Percentiles rank a stretch among this genome's conserved stretches.
These are phyloP conservation scores for Coregonus ussuriensis DNA, from an alignment of 2,797 vertebrate species.

Conservation along the genomic window DNA sequence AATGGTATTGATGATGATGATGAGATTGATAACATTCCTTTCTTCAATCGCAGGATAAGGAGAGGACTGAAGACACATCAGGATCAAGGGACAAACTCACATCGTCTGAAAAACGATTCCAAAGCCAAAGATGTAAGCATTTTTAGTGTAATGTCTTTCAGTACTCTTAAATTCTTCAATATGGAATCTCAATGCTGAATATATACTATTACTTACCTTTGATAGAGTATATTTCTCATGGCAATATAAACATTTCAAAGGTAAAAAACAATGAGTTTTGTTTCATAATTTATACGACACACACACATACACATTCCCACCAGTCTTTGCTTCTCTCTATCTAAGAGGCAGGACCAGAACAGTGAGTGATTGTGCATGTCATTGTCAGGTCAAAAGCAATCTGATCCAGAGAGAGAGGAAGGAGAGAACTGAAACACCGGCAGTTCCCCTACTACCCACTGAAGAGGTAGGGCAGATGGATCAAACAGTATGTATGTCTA, in stretches of 20 bases:
- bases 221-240: neutral
- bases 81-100: conserved; percentile 31
- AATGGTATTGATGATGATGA: neutral
- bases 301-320: conserved; percentile 10
- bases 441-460: conserved; percentile 38
- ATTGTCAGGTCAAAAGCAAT: conserved; percentile 60
- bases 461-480: conserved; percentile 47
- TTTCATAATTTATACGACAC: conserved; percentile 31
- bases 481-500: neutral
- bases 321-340: neutral
- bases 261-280: conserved; percentile 45
- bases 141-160: neutral
- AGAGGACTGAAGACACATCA: conserved; percentile 38
- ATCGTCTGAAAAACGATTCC: conserved; percentile 43
- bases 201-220: neutral
- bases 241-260: conserved; percentile 6
- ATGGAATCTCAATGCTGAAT: no score
- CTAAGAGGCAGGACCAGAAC: neutral
- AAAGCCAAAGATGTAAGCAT: conserved; percentile 57
- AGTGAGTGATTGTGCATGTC: conserved; percentile 30
- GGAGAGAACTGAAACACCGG: conserved; percentile 47
- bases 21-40: neutral
- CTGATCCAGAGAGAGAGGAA: conserved; percentile 48
- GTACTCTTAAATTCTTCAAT: neutral
- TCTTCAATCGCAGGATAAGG: conserved; percentile 48